Evolutionary conservation across 2,797 vertebrate species (phyloP).

Genomic region (Syndactyla subalaris): DNA sequence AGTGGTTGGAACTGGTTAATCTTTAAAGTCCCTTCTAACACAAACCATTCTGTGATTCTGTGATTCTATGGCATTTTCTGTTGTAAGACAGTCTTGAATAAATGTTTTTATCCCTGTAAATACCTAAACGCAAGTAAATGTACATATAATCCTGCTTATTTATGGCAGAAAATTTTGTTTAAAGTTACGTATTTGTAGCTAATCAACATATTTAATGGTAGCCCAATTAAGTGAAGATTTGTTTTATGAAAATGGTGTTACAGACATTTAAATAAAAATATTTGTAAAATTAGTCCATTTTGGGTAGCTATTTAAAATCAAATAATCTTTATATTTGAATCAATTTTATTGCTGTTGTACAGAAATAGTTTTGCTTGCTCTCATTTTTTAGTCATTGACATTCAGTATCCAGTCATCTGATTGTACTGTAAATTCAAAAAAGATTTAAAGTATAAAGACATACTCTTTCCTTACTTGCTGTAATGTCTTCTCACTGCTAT

Average conservation of each 20-base stretch:
- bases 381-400: not conserved
- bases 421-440: not conserved
- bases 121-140: not conserved
- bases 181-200: not conserved
- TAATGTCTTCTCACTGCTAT: not conserved
- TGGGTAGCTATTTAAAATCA: not conserved
- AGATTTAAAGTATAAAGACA: not conserved
- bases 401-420: not conserved
- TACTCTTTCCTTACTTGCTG: not conserved
- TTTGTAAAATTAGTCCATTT: not conserved
- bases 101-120: not conserved
- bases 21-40: not conserved
- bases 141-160: not conserved
- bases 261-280: not conserved
- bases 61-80: not conserved
- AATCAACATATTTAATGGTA: not conserved
- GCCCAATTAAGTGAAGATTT: not conserved
- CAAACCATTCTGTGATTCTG: not conserved
- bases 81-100: not conserved
- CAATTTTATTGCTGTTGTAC: not conserved
- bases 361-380: not conserved
- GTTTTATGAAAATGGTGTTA: not conserved
- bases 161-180: not conserved
- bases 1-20: not conserved
- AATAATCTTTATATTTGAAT: not conserved